Percentiles rank a stretch among this genome's conserved stretches.
Evolutionary conservation across 2,797 vertebrate species (phyloP).

Genomic region (Knipowitschia caucasica): DNA sequence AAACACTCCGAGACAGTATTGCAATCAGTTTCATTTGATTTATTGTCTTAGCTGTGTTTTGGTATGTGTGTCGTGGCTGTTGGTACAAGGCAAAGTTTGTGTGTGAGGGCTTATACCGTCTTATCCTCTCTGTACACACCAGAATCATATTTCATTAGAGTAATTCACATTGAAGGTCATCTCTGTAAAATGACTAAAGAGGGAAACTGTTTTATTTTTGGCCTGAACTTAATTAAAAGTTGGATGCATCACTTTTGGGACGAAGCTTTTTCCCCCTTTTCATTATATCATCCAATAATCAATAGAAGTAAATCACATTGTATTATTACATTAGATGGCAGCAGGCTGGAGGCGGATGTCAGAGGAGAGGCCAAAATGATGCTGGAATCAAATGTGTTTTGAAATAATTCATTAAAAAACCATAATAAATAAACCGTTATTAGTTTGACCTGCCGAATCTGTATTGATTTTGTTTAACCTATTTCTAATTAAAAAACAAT

Average conservation of each 20-base stretch:
- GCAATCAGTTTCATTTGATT: constrained; percentile 73
- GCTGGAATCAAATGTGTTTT: neutral
- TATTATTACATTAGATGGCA: constrained; percentile 61
- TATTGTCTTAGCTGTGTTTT: constrained; percentile 59
- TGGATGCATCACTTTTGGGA: constrained; percentile 35
- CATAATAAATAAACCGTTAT: no score
- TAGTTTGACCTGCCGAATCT: no score
- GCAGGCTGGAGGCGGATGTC: constrained; percentile 55
- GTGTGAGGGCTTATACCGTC: constrained; percentile 31
- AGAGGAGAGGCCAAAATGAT: neutral
- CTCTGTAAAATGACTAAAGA: constrained; percentile 68
- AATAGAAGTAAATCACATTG: constrained; percentile 71
- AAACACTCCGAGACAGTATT: constrained; percentile 60
- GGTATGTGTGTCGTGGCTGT: constrained; percentile 34
- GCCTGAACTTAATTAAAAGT: constrained; percentile 71
- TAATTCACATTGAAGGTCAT: constrained; percentile 71
- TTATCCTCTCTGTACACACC: constrained; percentile 20
- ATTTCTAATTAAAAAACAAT: no score
- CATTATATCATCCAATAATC: constrained; percentile 64
- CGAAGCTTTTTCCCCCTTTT: constrained; percentile 18
- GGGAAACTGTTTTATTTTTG: constrained; percentile 59
- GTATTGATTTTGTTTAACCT: no score
- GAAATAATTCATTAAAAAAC: no score
- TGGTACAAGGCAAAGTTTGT: constrained; percentile 46
- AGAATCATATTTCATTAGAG: constrained; percentile 63